Evolutionary conservation across 2,888 invertebrate genomes (phyloP).

Genomic region (Sussaba pulchella): DNA sequence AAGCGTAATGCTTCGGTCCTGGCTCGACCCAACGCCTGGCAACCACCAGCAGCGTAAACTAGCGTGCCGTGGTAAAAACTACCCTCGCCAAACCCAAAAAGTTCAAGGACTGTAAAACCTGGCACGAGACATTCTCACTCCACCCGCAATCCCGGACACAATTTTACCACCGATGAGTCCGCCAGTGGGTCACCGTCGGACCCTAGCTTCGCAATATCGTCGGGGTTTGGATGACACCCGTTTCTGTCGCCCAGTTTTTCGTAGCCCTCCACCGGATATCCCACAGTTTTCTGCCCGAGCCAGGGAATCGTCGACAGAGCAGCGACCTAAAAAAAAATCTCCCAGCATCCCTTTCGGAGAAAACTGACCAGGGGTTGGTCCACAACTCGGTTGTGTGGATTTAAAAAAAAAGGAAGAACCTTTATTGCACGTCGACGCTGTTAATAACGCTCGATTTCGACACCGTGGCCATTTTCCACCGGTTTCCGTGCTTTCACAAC

Average conservation of each 20-base stretch:
- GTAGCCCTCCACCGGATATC: too few species aligned
- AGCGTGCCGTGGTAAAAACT: conserved; percentile 44
- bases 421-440: conserved; percentile 34
- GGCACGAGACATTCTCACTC: conserved; percentile 50
- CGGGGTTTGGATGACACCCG: conserved; percentile 60
- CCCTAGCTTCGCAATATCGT: conserved; percentile 57
- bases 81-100: conserved; percentile 46
- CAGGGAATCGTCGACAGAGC: conserved; percentile 33
- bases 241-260: conserved; percentile 50
- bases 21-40: conserved; percentile 48
- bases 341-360: not conserved
- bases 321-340: conserved; percentile 31
- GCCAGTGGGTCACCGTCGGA: conserved; percentile 45
- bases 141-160: conserved; percentile 28
- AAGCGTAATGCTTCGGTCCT: conserved; percentile 70
- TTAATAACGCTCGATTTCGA: conserved; percentile 57
- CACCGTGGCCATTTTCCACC: conserved; percentile 28
- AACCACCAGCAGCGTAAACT: conserved; percentile 53
- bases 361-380: conserved; percentile 26
- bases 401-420: conserved; percentile 52
- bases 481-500: conserved; percentile 19
- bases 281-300: too few species aligned
- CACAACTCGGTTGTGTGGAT: conserved; percentile 29
- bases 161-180: conserved; percentile 20
- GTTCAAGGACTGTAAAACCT: conserved; percentile 55